Evolutionary conservation across 2,797 vertebrate genomes (phyloP), one percentile per base, ranked within the genome.

Genomic region (Tympanoctomys barrerae): DNA sequence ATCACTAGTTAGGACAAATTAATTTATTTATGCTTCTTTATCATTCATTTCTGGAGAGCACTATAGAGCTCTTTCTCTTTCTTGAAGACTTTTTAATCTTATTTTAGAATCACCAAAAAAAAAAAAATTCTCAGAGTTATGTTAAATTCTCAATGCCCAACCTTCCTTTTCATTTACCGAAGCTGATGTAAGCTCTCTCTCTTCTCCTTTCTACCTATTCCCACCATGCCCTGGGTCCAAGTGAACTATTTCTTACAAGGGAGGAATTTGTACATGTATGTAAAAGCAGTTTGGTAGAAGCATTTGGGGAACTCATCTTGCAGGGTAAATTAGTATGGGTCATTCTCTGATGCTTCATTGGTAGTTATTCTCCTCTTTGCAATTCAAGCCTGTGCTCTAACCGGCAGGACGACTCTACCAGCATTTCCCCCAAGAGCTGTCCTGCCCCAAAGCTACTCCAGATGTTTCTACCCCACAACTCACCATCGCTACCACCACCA

Each of bases 241-340:
- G 92, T 33, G 61, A 71, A 62, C 87, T 95, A 91, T 97, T 84
- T 97, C 93, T 96, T 97, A 96, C 94, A 79, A 93, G 90, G 89
- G 71, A n/a, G 61, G 71, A 94, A 87, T 80, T 68, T 96, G 68
- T 39, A 68, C 36, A 26, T 52, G 31, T 5, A 87, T 62, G 46
- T 21, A 96, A 82, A 42, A 90, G 33, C 82, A 93, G 77, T 8
- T 11, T 52, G 46, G 82, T 14, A 93, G 81, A 93, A 96, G 52
- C 93, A 89, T 82, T 64, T 36, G n/a, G 39, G 24, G 83, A 95
- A 82, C 73, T 94, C 66, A 26, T 9, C 89, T 87, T 66, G 28
- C 49, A 36, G 8, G 7, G 52, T n/a, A 89, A 89, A 92, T 62
- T 22, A 82, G 52, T 33, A 3, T 36, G 39, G 71, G 10, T 59